These are phyloP conservation scores for Chlorops oryzae DNA, from an alignment of 1,140 invertebrate species.

Conservation along the genomic window DNA sequence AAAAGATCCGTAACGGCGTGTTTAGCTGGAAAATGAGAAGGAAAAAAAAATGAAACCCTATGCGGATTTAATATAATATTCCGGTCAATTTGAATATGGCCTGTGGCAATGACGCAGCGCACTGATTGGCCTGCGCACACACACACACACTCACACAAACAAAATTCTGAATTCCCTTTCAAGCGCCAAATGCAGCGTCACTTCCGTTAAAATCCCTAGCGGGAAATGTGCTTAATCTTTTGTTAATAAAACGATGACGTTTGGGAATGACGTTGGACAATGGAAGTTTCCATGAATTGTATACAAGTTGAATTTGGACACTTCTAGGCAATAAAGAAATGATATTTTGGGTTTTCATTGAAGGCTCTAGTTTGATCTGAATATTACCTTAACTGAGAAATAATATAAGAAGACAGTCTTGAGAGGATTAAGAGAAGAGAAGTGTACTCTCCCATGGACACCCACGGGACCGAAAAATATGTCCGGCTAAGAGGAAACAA, in stretches of 20 bases:
- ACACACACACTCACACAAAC: not conserved
- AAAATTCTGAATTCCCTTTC: conserved; percentile 11
- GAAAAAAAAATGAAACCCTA: conserved; percentile 1
- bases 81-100: conserved; percentile 19
- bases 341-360: no score
- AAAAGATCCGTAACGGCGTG: not conserved
- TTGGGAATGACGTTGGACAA: no score
- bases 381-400: no score
- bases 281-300: no score
- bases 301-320: no score
- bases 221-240: conserved; percentile 18
- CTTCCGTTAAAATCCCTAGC: conserved; percentile 8
- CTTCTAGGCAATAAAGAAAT: no score
- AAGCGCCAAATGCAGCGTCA: conserved; percentile 9
- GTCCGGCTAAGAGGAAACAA: no score
- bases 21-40: not conserved
- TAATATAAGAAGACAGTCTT: no score
- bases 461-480: no score
- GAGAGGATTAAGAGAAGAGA: no score
- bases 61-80: conserved; percentile 11
- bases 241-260: conserved; percentile 18
- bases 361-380: no score
- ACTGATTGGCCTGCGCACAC: not conserved
- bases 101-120: not conserved
- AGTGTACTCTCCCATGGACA: no score